Conservation (phyloP, 2,113 vertebrate species). For the Psittacara wagleri region DNA sequence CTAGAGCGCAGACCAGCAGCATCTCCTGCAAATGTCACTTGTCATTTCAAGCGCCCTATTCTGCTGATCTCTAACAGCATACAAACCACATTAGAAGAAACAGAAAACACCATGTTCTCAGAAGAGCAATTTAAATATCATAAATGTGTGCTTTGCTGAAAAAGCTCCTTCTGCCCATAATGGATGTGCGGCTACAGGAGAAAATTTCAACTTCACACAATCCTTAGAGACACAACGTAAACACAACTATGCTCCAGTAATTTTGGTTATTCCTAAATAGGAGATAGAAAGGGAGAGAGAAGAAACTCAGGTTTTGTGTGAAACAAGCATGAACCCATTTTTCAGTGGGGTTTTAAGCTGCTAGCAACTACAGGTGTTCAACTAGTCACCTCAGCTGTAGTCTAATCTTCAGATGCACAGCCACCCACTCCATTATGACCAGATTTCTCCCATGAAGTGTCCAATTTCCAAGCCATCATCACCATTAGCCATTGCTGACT, state of each 20-base stretch:
- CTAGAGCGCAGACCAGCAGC: not conserved
- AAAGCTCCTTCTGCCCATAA: not conserved
- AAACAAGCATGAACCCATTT: not conserved
- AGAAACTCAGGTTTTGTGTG: not conserved
- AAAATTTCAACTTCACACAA: not conserved
- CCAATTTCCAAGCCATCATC: not conserved
- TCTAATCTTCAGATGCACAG: not conserved
- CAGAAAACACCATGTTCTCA: not conserved
- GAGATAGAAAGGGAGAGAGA: not conserved
- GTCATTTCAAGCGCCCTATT: not conserved
- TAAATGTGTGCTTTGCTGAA: not conserved
- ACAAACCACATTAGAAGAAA: not conserved
- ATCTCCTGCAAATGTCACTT: not conserved
- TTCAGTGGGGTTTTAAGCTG: not conserved
- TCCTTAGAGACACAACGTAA: constrained; percentile 25
- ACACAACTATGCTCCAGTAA: not conserved
- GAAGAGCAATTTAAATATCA: not conserved
- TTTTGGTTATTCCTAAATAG: not conserved
- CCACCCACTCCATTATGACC: not conserved
- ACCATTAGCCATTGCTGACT: not conserved
- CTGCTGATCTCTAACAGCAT: not conserved
- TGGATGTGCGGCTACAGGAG: not conserved
- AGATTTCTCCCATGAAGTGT: not conserved
- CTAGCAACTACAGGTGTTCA: not conserved
- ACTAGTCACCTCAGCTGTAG: not conserved